Base-by-base conservation (phyloP, 2,113 vertebrate genomes). In the Prolemur simus region DNA sequence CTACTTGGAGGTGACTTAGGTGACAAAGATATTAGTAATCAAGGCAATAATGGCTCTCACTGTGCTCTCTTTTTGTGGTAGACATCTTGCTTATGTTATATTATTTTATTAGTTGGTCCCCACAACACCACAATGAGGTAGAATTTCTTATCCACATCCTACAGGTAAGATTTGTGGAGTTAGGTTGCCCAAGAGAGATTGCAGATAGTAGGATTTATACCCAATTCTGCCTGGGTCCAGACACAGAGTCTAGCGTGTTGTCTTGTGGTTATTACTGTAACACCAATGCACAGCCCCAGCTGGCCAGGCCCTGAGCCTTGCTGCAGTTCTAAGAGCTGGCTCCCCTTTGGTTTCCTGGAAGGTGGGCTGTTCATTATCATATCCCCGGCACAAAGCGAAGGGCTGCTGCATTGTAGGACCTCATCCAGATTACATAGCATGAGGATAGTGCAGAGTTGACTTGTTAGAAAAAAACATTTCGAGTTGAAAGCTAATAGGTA, bases 51-150 rank as follows among this genome's bases (percentile, higher is more conserved):
- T 8, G 83, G 58, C n/a, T 49, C 32, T 2, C 1, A 25, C 23
- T 21, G 0, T 5, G 74, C 29, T 84, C 2, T 80, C 2, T 25
- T 39, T 92, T 15, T 27, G 9, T 56, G 32, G 85, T 11, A 85
- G 68, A 5, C 8, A 37, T 45, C 56, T 81, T 64, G 47, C 77
- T 89, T 66, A 15, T 56, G 52, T 64, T 23, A 6, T 14, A 37
- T 54, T 66, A 56, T 45, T 58, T 80, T 74, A 42, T 60, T 60
- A 45, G 89, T 4, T 39, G 18, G 66, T 49, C 69, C 39, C 52
- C 42, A 49, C 0, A 20, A 12, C 4, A 77, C 54, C 68, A 66
- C 0, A 0, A 15, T 18, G 18, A 21, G 5, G 56, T 47, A 52
- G 23, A 27, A 39, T 63, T 87, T 88, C 84, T 91, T 71, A 66